These are phyloP conservation scores for Sardina pilchardus DNA, from an alignment of 2,113 vertebrate species.

Conservation along the genomic window DNA sequence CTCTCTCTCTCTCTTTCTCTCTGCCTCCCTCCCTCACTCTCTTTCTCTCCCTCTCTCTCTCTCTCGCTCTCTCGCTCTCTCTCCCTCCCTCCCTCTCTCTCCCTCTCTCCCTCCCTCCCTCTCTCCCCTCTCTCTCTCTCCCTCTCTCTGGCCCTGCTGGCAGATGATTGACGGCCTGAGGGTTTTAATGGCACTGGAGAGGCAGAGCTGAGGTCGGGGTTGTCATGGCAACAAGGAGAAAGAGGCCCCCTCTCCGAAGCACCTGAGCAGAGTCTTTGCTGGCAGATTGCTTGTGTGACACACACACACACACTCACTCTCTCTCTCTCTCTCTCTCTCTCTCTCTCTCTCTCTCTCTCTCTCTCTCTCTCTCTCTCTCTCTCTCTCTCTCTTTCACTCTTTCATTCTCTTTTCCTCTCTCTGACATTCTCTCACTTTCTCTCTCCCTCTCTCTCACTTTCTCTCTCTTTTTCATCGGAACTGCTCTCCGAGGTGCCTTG, in stretches of 20 bases:
- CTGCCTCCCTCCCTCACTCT: constrained; percentile 38
- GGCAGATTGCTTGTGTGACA: constrained; percentile 21
- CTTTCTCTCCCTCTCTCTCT: constrained; percentile 21
- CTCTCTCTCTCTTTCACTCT: constrained; percentile 29
- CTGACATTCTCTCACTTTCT: constrained; percentile 26
- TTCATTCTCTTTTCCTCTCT: neutral
- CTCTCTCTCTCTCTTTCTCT: constrained; percentile 43
- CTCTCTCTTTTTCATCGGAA: neutral
- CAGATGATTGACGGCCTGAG: constrained; percentile 83
- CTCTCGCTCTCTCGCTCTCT: neutral
- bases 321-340: constrained; percentile 16
- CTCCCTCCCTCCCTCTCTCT: neutral
- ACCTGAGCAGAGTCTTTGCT: constrained; percentile 40
- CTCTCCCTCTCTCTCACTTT: constrained; percentile 10
- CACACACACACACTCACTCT: constrained; percentile 30
- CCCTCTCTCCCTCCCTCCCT: constrained; percentile 25
- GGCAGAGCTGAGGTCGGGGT: constrained; percentile 79
- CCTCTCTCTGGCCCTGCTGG: constrained; percentile 53
- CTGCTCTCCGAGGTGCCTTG: no score
- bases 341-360: constrained; percentile 16
- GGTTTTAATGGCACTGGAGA: constrained; percentile 83
- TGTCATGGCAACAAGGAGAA: constrained; percentile 82
- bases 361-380: neutral
- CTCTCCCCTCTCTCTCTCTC: constrained; percentile 25
- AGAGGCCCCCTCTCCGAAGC: constrained; percentile 53